Base-by-base conservation (phyloP, 2,113 vertebrate species). In the human region DNA sequence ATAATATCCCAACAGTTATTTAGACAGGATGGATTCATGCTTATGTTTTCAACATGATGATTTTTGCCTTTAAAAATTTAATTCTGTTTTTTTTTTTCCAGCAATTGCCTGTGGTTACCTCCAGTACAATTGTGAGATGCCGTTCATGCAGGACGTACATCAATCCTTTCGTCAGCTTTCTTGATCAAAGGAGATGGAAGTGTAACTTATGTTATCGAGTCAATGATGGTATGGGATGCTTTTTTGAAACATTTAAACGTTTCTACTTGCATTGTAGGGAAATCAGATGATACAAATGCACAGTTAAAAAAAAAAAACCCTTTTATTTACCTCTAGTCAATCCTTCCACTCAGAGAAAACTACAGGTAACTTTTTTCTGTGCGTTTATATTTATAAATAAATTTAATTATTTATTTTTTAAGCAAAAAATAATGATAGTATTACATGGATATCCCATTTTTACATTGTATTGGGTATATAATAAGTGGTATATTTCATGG, bases 81-180 rank as follows among this genome's bases (percentile, higher is more conserved):
- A 66, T 94, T 97, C 7, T 64, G 87, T 86, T 95, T 98, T 98
- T 98, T 88, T 90, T 98, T 98, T 98, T 88, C 88, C 98, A 99
- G 99, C 99, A 99, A 97, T 98, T 99, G 97, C 99, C 99, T 23
- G 99, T 99, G 98, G 99, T 99, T 96, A 99, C 99, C 66, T 99
- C 99, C 87, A 99, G 99, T 97, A 99, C 99, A 87, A 99, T 99
- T 25, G 99, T 99, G 97, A 98, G 99, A 98, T 99, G 99, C 98
- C 99, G 99, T n/a, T 99, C 99, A 70, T 99, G 99, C 98, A 98
- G 99, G 96, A 99, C 99, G 0, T 99, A 99, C 92, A 99, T 99
- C 92, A 99, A 99, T 97, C 99, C 99, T 61, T 99, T 99, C 72
- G 99, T 99, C 96, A 99, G 99, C 89, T 99, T 99, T 97, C 98